Conservation (phyloP, 2,888 invertebrate species). For the Oxycera nigricornis region DNA sequence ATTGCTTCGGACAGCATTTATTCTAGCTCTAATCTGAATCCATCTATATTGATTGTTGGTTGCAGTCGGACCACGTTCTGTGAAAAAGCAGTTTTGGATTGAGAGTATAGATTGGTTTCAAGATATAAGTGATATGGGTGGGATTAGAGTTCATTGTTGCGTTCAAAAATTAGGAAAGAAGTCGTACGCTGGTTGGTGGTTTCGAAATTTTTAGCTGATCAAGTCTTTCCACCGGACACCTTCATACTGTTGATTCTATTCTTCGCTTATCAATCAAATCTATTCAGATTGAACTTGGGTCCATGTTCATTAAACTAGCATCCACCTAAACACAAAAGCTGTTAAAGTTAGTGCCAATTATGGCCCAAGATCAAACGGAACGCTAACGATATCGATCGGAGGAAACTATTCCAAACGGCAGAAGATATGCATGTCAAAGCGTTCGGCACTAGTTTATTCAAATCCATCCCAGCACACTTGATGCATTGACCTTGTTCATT, state of each 20-base stretch:
- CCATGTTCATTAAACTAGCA: too few species aligned
- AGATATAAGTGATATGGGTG: neutral
- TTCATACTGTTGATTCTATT: too few species aligned
- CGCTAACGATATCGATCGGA: neutral
- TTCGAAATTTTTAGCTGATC: too few species aligned
- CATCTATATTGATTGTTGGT: too few species aligned
- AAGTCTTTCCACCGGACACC: too few species aligned
- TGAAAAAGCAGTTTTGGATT: too few species aligned
- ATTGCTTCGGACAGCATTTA: constrained; percentile 18
- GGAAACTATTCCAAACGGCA: neutral
- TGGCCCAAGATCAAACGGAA: neutral
- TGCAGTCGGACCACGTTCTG: too few species aligned
- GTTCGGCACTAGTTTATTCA: neutral
- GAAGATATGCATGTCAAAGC: neutral
- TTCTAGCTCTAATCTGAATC: neutral
- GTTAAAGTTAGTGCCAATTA: too few species aligned
- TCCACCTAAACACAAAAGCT: too few species aligned
- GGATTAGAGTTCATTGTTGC: neutral
- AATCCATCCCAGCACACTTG: neutral
- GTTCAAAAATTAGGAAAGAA: neutral
- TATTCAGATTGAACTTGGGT: too few species aligned
- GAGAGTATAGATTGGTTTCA: neutral
- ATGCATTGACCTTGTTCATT: neutral
- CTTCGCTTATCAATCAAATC: too few species aligned
- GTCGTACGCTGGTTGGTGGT: neutral